Percentiles rank a stretch among this genome's conserved stretches.
These are phyloP conservation scores for Notospermus geniculatus DNA, from an alignment of 1,140 invertebrate genomes.

Conservation along the genomic window DNA sequence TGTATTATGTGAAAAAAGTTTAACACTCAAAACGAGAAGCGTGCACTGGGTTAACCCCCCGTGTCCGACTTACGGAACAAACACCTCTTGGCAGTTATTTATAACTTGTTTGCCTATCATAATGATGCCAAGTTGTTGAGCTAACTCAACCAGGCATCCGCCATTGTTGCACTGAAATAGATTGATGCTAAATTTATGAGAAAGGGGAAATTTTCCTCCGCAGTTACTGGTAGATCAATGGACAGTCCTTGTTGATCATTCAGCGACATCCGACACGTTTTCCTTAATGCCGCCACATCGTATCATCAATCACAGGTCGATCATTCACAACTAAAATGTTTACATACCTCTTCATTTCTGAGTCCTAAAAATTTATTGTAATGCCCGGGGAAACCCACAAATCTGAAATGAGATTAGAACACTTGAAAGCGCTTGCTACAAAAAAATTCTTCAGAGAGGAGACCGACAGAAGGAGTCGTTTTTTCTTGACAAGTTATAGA, in stretches of 20 bases:
- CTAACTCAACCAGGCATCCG: slow-evolving; percentile 75
- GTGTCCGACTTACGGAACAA: slow-evolving; percentile 64
- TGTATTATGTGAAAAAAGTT: no score
- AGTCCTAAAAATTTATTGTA: slow-evolving; percentile 71
- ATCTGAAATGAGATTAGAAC: no score
- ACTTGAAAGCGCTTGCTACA: no score
- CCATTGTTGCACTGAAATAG: slow-evolving; percentile 66
- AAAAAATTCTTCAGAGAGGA: no score
- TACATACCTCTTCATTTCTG: slow-evolving; percentile 69
- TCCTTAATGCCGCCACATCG: background rate
- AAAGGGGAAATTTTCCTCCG: no score
- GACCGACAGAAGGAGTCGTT: no score
- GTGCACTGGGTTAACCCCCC: background rate
- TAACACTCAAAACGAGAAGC: no score
- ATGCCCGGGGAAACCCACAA: slow-evolving; percentile 73
- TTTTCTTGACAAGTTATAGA: no score
- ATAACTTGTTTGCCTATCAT: slow-evolving; percentile 80
- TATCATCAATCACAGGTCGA: background rate
- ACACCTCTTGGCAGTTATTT: slow-evolving; percentile 67
- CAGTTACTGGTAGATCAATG: no score
- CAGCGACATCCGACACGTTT: no score
- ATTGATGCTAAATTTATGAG: background rate
- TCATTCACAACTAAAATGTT: no score
- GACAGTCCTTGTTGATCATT: no score
- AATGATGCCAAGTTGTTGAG: slow-evolving; percentile 74